phyloP scores from a whole-genome alignment of 2,797 vertebrate species.

The Alexandromys oeconomus region DNA sequence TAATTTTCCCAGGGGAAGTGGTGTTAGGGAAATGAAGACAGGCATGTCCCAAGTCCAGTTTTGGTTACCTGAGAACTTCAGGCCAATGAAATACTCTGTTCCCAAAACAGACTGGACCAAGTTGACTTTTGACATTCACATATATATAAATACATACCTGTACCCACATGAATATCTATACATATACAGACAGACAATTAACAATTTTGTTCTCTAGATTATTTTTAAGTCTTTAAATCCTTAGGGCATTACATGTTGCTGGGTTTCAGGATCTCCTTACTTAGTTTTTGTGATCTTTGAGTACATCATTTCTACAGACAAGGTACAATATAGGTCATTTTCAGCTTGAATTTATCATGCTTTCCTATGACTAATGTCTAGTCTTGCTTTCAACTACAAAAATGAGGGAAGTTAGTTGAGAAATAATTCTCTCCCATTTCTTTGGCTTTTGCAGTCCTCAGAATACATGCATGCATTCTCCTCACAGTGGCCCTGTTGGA shows the following conservation, averaged over 20 bases:
- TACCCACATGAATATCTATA: background rate
- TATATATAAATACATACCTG: background rate
- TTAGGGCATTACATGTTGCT: background rate
- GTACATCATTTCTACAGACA: background rate
- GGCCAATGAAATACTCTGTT: background rate
- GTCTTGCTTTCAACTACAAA: background rate
- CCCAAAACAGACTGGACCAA: background rate
- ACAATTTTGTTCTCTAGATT: background rate
- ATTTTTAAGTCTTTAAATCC: background rate
- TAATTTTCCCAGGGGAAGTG: background rate
- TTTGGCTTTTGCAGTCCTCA: background rate
- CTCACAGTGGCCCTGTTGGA: background rate
- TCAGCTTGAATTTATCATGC: background rate
- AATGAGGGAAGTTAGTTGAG: slow-evolving; percentile 33
- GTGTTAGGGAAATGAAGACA: background rate
- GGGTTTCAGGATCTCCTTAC: background rate
- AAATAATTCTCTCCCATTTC: background rate
- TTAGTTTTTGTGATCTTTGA: background rate
- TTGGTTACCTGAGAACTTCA: background rate
- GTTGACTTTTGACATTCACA: background rate
- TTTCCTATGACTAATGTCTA: background rate
- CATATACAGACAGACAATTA: background rate
- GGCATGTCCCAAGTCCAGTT: too few species aligned
- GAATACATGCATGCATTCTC: background rate
- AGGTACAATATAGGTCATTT: background rate